A percentile compares a stretch with the other conserved stretches of the same genome.
Evolutionary conservation across 2,113 vertebrate species (phyloP).

Genomic region (Cranoglanis bouderius): DNA sequence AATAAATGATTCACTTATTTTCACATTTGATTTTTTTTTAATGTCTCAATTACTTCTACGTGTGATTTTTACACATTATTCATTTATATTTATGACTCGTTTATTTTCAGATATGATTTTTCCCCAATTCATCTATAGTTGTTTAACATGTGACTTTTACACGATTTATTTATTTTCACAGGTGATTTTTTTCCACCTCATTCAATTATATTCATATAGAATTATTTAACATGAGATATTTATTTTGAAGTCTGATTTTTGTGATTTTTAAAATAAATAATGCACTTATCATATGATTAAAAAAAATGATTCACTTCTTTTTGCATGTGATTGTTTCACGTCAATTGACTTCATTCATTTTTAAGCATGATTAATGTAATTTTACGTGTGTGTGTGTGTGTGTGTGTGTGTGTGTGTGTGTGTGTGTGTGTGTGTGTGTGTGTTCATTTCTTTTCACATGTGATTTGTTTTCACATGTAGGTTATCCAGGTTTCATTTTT

Average conservation of each 20-base stretch:
- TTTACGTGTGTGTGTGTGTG: not conserved
- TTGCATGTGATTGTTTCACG: not conserved
- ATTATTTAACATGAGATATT: too few species aligned
- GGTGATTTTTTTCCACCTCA: not conserved
- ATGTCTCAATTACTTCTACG: not conserved
- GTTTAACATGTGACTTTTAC: not conserved
- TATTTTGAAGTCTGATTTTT: not conserved
- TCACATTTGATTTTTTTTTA: not conserved
- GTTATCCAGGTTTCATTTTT: not conserved
- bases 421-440: too few species aligned
- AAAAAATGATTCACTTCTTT: too few species aligned
- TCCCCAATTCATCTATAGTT: not conserved
- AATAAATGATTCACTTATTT: not conserved
- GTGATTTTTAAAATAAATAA: not conserved
- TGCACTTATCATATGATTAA: too few species aligned
- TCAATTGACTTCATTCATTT: not conserved
- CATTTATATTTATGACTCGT: not conserved
- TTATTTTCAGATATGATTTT: not conserved
- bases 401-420: too few species aligned
- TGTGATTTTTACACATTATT: not conserved
- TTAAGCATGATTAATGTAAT: not conserved
- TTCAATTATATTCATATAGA: too few species aligned
- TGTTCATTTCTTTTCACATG: not conserved
- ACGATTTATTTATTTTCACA: not conserved
- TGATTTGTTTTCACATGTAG: not conserved